These are phyloP conservation scores for Pseudopleuronectes americanus DNA, from an alignment of 2,797 vertebrate genomes.

Conservation along the genomic window DNA sequence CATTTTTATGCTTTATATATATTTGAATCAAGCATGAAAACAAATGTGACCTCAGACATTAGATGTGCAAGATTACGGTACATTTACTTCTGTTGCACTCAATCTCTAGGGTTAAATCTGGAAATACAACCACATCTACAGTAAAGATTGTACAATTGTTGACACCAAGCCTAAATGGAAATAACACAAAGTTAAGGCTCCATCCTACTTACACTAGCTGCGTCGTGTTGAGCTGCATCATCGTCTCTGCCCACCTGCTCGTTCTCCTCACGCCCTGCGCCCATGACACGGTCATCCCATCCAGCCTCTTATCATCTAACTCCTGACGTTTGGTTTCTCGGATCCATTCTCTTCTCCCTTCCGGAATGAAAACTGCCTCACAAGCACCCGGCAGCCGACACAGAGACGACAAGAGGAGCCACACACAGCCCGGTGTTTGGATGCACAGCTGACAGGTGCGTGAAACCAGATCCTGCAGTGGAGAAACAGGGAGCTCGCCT, in stretches of 20 bases:
- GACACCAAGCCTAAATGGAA: background rate
- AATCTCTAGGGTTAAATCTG: background rate
- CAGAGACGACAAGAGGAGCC: background rate
- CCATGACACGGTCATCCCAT: slow-evolving; percentile 77
- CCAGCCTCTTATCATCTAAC: slow-evolving; percentile 45
- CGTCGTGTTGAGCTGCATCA: slow-evolving; percentile 64
- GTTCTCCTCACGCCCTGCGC: slow-evolving; percentile 69
- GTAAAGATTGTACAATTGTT: background rate
- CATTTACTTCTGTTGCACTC: background rate
- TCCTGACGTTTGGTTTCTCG: slow-evolving; percentile 6
- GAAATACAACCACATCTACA: background rate
- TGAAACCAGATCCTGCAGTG: slow-evolving; percentile 75
- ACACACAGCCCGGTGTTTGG: slow-evolving; percentile 4
- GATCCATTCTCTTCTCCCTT: slow-evolving; percentile 31
- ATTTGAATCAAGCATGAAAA: slow-evolving; percentile 26
- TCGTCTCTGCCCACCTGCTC: slow-evolving; percentile 53
- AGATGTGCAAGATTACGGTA: background rate
- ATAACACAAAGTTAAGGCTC: background rate
- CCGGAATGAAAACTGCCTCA: background rate
- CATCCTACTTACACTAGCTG: slow-evolving; percentile 77
- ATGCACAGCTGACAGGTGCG: slow-evolving; percentile 55
- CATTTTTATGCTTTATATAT: slow-evolving; percentile 6
- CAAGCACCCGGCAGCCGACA: slow-evolving; percentile 8
- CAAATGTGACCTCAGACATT: background rate
- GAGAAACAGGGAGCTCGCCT: slow-evolving; percentile 47